Evolutionary conservation across 2,888 invertebrate species (phyloP).

Genomic region (Dryococelus australis): DNA sequence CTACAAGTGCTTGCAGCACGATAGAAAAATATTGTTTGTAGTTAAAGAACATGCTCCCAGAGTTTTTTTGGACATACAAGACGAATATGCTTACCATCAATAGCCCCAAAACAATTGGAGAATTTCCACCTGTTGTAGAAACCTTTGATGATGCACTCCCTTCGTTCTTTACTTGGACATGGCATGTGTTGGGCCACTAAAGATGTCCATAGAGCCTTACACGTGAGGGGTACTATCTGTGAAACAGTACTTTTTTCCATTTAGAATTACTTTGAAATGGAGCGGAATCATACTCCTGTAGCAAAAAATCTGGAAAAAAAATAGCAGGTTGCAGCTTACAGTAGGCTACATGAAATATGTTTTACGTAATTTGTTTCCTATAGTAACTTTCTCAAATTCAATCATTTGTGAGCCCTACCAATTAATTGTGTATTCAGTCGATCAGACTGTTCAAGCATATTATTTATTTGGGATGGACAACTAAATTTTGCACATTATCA

Average conservation of each 20-base stretch:
- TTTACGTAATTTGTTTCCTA: background rate
- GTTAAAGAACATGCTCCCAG: too few species aligned
- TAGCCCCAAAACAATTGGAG: background rate
- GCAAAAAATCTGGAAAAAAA: background rate
- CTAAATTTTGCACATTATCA: too few species aligned
- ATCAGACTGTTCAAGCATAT: background rate
- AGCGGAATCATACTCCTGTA: background rate
- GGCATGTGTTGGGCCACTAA: background rate
- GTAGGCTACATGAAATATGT: background rate
- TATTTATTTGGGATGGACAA: too few species aligned
- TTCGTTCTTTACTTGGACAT: background rate
- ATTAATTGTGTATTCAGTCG: background rate
- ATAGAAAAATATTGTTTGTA: too few species aligned
- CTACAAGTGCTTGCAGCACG: background rate
- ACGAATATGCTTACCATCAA: background rate
- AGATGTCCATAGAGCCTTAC: background rate
- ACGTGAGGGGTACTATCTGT: background rate
- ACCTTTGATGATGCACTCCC: background rate
- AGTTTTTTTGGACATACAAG: background rate
- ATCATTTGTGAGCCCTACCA: background rate
- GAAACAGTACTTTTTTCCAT: background rate
- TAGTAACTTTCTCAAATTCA: background rate
- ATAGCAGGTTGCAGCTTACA: background rate
- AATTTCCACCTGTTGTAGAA: background rate
- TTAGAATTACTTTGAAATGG: background rate